Percentiles rank a stretch among this genome's conserved stretches.
These are phyloP conservation scores for Chloropsis cyanopogon DNA, from an alignment of 2,113 vertebrate genomes.

Conservation along the genomic window DNA sequence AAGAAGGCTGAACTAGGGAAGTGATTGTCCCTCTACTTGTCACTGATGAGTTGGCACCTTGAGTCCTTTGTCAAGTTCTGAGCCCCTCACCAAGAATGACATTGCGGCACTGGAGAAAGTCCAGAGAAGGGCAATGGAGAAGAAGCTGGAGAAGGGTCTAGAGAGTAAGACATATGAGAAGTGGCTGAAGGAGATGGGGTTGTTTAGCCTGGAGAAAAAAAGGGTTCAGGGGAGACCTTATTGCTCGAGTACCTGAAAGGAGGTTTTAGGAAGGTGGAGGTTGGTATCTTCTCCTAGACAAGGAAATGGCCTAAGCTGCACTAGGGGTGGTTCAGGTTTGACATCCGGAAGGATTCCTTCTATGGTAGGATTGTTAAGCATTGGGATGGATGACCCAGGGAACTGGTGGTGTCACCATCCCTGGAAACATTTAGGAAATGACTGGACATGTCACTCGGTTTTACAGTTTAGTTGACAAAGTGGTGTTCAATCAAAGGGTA, in stretches of 20 bases:
- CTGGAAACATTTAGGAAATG: background rate
- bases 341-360: background rate
- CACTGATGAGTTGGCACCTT: background rate
- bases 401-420: too few relatives aligned
- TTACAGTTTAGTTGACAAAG: background rate
- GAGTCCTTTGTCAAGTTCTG: background rate
- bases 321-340: background rate
- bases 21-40: background rate
- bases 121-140: background rate
- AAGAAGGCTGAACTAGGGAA: background rate
- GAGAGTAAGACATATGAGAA: background rate
- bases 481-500: background rate
- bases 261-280: background rate
- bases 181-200: background rate
- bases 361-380: background rate
- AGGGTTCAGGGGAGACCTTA: background rate
- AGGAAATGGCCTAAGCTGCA: background rate
- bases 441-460: background rate
- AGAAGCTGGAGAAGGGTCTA: background rate
- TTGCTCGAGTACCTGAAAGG: background rate
- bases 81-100: too few relatives aligned
- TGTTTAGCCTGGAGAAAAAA: background rate
- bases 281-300: background rate
- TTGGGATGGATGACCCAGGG: background rate
- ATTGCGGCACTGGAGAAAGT: background rate